Base-by-base conservation (phyloP, 1,140 invertebrate genomes). In the Stegodyphus dumicola region DNA sequence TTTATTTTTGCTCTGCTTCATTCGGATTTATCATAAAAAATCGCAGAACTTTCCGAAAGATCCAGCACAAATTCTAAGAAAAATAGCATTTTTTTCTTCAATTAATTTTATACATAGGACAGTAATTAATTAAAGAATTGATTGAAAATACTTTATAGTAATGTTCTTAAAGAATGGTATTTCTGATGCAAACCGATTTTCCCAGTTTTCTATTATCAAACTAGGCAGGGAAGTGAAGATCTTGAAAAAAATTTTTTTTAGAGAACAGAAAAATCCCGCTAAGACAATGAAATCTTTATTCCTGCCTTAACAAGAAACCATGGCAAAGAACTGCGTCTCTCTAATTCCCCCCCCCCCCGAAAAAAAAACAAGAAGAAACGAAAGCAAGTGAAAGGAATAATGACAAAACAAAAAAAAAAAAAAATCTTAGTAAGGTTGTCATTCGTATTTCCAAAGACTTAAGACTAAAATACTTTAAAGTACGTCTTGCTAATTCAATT, bases 391-490 rank as follows among this genome's bases (percentile, higher is more conserved):
- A 17, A 18, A 67, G 65, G 17, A 67, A 67, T 67, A 67, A 67
- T 67, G 65, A 67, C 65, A 67, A 67, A 67, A 67, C 65, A n/a
- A n/a, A n/a, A n/a, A n/a, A n/a, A 67, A 67, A 67, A 67, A 67
- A 2, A 67, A 15, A 5, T 67, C 65, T 67, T 60, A 60, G 56
- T 15, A 60, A 60, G 56, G 65, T 17, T 67, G 65, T 67, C 65
- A 67, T 67, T 67, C 65, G 15, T 67, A 67, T 67, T 67, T 67
- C 65, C 65, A 5, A 67, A 67, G 65, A 67, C 65, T 67, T 67
- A 2, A n/a, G 65, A n/a, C 33, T 3, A 33, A 33, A 33, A 33
- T 33, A 33, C 33, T 1, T 33, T 33, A 33, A 3, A 33, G 1
- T 33, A 33, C 33, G 3, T 33, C 33, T 33, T 33, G 3, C 33